phyloP scores from a whole-genome alignment of 1,140 invertebrate genomes.

The Lasioglossum baleicum region DNA sequence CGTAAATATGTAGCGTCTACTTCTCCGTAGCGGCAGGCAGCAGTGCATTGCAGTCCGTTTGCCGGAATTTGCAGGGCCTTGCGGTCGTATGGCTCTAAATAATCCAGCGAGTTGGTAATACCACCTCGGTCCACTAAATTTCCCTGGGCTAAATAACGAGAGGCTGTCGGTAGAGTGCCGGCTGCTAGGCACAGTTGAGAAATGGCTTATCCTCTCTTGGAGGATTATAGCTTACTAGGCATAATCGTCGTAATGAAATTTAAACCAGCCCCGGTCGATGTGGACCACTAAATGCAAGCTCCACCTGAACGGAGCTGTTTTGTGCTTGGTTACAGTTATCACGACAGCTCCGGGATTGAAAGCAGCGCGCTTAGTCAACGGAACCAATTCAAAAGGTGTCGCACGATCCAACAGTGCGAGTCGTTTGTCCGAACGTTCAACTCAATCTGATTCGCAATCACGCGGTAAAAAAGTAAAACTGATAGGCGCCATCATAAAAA shows the following conservation, averaged over 20 bases:
- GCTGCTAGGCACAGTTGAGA: constrained; percentile 41
- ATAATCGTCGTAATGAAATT: constrained; percentile 70
- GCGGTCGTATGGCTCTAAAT: constrained; percentile 59
- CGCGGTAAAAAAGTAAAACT: too few relatives aligned
- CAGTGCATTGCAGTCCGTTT: constrained; percentile 34
- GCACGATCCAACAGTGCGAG: neutral
- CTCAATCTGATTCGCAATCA: neutral
- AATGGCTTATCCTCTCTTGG: constrained; percentile 51
- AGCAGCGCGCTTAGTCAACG: neutral
- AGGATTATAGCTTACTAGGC: constrained; percentile 56
- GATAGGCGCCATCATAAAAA: too few relatives aligned
- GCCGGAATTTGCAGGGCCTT: constrained; percentile 52
- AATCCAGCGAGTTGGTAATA: constrained; percentile 61
- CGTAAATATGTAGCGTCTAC: constrained; percentile 39
- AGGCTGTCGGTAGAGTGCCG: constrained; percentile 17
- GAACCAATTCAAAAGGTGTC: neutral
- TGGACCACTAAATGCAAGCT: constrained; percentile 12
- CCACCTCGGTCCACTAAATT: constrained; percentile 60
- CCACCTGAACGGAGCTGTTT: neutral
- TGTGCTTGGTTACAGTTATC: neutral
- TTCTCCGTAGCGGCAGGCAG: constrained; percentile 22
- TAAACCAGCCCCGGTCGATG: constrained; percentile 43
- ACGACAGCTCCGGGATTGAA: constrained; percentile 14
- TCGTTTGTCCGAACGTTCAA: neutral
- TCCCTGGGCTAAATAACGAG: constrained; percentile 49